phyloP scores from a whole-genome alignment of 2,113 vertebrate genomes.

The Festucalex cinctus region DNA sequence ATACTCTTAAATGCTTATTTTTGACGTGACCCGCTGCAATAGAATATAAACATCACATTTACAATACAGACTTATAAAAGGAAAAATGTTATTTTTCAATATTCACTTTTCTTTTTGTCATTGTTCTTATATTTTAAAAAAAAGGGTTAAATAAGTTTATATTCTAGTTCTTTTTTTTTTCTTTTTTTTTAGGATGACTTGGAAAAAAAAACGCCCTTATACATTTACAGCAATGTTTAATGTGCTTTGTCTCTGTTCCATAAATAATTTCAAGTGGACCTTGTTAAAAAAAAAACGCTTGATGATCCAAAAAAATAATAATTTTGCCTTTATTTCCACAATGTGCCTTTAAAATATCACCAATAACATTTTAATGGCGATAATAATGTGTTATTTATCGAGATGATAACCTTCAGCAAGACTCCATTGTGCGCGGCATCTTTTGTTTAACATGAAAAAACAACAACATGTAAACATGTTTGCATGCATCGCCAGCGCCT shows the following conservation, averaged over 20 bases:
- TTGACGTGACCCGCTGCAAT: background rate
- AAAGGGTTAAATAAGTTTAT: background rate
- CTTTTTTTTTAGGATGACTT: background rate
- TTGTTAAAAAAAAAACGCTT: background rate
- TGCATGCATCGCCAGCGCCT: background rate
- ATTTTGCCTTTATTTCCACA: background rate
- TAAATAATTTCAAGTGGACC: background rate
- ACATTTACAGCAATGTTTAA: background rate
- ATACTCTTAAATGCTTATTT: background rate
- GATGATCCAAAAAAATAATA: background rate
- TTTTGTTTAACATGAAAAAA: background rate
- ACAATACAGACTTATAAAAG: background rate
- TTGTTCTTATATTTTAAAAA: background rate
- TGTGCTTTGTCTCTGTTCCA: background rate
- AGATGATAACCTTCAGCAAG: slow-evolving; percentile 15
- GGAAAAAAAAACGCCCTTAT: no score
- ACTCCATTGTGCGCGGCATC: slow-evolving; percentile 34
- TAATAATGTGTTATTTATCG: background rate
- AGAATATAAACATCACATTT: background rate
- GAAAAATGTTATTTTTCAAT: background rate
- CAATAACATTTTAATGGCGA: background rate
- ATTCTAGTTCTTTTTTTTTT: background rate
- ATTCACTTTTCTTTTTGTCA: background rate
- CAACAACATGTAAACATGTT: background rate
- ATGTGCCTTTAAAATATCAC: background rate